Percentiles rank a stretch among this genome's conserved stretches.
Evolutionary conservation across 2,888 invertebrate genomes (phyloP).

Genomic region (Sialis fuliginosa): DNA sequence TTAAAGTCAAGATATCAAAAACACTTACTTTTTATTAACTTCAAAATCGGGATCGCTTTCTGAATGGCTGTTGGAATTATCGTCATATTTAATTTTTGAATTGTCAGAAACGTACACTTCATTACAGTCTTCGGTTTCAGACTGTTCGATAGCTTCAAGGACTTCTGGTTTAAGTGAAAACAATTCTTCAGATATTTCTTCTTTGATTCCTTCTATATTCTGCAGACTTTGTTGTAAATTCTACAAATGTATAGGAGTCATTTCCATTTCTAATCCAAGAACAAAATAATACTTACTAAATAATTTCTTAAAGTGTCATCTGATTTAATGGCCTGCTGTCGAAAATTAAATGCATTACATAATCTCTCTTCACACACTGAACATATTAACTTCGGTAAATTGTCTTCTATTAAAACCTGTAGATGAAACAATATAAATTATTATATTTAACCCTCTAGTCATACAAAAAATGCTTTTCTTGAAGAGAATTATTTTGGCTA

Average conservation of each 20-base stretch:
- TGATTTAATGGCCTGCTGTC: constrained; percentile 14
- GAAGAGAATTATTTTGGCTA: no score
- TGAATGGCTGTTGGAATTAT: no score
- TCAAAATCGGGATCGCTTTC: neutral
- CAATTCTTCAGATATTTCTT: neutral
- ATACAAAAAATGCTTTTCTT: no score
- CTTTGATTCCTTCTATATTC: neutral
- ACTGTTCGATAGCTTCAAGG: neutral
- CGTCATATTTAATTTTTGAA: neutral
- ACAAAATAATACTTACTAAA: constrained; percentile 5
- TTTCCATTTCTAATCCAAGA: neutral
- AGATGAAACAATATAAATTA: constrained; percentile 2
- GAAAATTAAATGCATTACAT: constrained; percentile 14
- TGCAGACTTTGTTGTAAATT: constrained; percentile 1
- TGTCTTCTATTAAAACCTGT: constrained; percentile 12
- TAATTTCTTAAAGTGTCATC: constrained; percentile 10
- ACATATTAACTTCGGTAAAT: constrained; percentile 13
- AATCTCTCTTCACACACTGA: constrained; percentile 14
- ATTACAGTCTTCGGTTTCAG: neutral
- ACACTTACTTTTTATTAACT: neutral
- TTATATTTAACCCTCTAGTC: no score
- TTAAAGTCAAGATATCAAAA: neutral
- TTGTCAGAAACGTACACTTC: neutral
- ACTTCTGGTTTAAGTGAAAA: neutral
- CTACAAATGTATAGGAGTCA: constrained; percentile 1